Evolutionary conservation across 2,797 vertebrate species (phyloP).

Genomic region (Craterocephalus amniculus): DNA sequence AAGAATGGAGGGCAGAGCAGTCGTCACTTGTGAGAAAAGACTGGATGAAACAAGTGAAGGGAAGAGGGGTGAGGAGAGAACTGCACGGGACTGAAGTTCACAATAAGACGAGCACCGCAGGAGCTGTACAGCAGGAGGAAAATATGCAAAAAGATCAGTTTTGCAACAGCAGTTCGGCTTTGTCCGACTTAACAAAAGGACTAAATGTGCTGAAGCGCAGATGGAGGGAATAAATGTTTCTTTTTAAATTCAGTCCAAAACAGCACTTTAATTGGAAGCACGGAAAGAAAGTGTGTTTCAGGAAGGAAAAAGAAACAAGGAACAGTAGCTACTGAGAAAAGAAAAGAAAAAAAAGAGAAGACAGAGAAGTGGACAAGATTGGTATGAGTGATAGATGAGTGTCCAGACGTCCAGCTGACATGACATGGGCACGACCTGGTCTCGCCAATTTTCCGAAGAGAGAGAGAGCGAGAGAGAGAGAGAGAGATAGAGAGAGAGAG

Average conservation of each 20-base stretch:
- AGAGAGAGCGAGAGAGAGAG: slow-evolving; percentile 43
- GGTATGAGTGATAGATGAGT: slow-evolving; percentile 35
- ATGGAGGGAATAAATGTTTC: slow-evolving; percentile 47
- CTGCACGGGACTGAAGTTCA: slow-evolving; percentile 55
- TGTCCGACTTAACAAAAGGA: slow-evolving; percentile 62
- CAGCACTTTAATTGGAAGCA: slow-evolving; percentile 48
- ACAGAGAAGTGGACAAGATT: slow-evolving; percentile 11
- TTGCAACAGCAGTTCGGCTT: slow-evolving; percentile 62
- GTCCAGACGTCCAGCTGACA: slow-evolving; percentile 48
- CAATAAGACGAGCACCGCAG: slow-evolving; percentile 49
- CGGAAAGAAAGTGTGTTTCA: slow-evolving; percentile 33
- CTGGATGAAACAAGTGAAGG: slow-evolving; percentile 26
- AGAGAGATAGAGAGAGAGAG: slow-evolving; percentile 41
- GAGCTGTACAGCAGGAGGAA: slow-evolving; percentile 26
- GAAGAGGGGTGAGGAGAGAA: slow-evolving; percentile 28
- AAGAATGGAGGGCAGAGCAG: slow-evolving; percentile 6
- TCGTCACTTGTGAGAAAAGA: slow-evolving; percentile 12
- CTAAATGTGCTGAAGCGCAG: slow-evolving; percentile 60
- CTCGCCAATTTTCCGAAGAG: slow-evolving; percentile 28
- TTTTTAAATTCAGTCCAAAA: slow-evolving; percentile 45
- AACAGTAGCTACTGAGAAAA: slow-evolving; percentile 33
- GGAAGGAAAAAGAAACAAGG: background rate
- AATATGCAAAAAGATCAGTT: background rate
- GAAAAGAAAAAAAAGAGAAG: background rate
- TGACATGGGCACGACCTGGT: slow-evolving; percentile 48